Evolutionary conservation across 2,113 vertebrate species (phyloP).

Genomic region (Psammodynastes pulverulentus): DNA sequence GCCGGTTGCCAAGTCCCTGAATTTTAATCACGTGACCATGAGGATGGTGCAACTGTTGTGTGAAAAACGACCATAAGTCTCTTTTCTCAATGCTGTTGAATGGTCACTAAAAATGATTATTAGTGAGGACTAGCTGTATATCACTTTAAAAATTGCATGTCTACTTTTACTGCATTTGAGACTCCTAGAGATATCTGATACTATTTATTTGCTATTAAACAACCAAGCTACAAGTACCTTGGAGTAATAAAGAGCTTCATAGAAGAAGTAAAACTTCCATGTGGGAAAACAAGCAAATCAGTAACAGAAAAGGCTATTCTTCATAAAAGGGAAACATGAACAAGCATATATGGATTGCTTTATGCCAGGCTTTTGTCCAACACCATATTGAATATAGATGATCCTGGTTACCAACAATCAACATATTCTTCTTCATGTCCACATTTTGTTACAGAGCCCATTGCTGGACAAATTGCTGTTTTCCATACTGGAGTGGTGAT

Average conservation of each 20-base stretch:
- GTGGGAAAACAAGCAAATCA: neutral
- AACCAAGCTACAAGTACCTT: neutral
- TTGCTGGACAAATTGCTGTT: conserved; percentile 13
- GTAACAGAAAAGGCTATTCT: neutral
- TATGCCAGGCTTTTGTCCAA: no score
- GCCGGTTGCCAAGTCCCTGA: no score
- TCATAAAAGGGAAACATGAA: no score
- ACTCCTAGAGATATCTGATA: neutral
- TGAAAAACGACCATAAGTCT: no score
- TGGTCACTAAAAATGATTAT: no score
- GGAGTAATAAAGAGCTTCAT: neutral
- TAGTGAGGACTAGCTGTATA: neutral
- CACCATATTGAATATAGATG: no score
- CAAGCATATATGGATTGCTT: no score
- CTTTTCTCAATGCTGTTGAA: no score
- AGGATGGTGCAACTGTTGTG: no score
- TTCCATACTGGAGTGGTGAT: accelerated
- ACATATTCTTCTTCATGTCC: neutral
- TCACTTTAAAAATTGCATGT: neutral
- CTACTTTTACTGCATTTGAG: neutral
- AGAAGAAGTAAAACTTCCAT: neutral
- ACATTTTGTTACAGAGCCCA: conserved; percentile 38
- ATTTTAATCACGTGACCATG: no score
- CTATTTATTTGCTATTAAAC: neutral
- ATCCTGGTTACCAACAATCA: neutral